phyloP scores from a whole-genome alignment of 2,113 vertebrate species.

The Marmota monax region DNA sequence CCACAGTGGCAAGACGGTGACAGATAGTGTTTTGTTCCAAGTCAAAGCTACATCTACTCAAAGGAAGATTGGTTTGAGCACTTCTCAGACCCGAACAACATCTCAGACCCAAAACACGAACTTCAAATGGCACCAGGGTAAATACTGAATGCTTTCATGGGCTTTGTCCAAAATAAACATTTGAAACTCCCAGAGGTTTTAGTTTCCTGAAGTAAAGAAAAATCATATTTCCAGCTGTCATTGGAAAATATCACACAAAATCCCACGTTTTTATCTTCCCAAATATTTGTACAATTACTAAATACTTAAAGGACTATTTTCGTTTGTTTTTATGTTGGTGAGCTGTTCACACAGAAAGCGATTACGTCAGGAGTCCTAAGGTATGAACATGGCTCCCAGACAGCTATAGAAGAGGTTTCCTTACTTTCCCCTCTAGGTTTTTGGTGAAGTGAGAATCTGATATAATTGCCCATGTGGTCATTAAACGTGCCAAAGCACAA shows the following conservation, averaged over 20 bases:
- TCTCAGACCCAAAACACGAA: constrained; percentile 35
- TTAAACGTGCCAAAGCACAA: constrained; percentile 43
- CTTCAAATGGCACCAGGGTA: constrained; percentile 78
- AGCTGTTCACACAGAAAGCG: constrained; percentile 66
- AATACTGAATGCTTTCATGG: constrained; percentile 79
- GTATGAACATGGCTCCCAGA: constrained; percentile 27
- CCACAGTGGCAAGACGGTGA: not conserved
- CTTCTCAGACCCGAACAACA: constrained; percentile 59
- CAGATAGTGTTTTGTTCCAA: constrained; percentile 44
- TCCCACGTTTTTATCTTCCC: constrained; percentile 80
- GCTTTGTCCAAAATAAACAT: constrained; percentile 81
- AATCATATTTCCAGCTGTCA: constrained; percentile 83
- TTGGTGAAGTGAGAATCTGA: constrained; percentile 60
- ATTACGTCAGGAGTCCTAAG: constrained; percentile 58
- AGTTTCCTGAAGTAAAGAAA: constrained; percentile 83
- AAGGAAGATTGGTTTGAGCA: constrained; percentile 58
- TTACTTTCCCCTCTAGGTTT: not conserved
- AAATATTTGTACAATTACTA: constrained; percentile 80
- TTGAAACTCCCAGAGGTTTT: constrained; percentile 81
- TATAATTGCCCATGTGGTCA: constrained; percentile 59
- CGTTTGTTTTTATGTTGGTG: constrained; percentile 64
- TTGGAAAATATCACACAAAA: constrained; percentile 81
- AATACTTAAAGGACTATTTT: constrained; percentile 76
- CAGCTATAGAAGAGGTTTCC: constrained; percentile 37
- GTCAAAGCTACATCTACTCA: constrained; percentile 52